phyloP scores from a whole-genome alignment of 2,888 invertebrate species.

The Malthinus flaveolus region DNA sequence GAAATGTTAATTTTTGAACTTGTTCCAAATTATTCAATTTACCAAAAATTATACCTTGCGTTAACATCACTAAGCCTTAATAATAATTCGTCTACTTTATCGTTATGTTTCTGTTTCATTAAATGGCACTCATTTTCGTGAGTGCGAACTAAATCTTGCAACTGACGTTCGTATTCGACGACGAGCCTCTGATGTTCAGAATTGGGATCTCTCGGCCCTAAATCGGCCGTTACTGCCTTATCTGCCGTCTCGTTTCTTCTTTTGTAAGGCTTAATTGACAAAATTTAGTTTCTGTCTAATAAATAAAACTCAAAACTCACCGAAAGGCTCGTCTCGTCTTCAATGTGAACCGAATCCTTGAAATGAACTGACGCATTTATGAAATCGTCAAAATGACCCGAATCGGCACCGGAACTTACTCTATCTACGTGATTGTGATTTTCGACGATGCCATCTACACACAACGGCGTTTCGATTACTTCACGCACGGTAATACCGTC shows the following conservation, averaged over 20 bases:
- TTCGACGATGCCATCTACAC: conserved; percentile 34
- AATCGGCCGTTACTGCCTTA: conserved; percentile 43
- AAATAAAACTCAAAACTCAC: conserved; percentile 23
- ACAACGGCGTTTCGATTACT: conserved; percentile 57
- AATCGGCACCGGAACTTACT: conserved; percentile 80
- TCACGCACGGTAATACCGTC: conserved; percentile 69
- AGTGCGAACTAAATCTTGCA: conserved; percentile 72
- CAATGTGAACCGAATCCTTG: conserved; percentile 67
- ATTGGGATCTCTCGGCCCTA: conserved; percentile 58
- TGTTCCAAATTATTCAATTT: neutral
- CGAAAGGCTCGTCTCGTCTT: conserved; percentile 40
- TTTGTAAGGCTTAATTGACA: conserved; percentile 40
- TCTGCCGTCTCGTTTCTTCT: conserved; percentile 38
- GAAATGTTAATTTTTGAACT: neutral
- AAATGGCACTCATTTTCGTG: conserved; percentile 72
- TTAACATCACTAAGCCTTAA: conserved; percentile 76
- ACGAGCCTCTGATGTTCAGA: conserved; percentile 70
- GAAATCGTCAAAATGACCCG: conserved; percentile 84
- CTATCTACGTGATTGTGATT: conserved; percentile 50
- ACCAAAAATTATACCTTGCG: conserved; percentile 67
- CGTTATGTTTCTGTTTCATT: conserved; percentile 77
- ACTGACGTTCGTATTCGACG: conserved; percentile 72
- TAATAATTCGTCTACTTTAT: conserved; percentile 74
- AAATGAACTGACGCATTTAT: conserved; percentile 76
- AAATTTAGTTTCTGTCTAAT: neutral